These are phyloP conservation scores for Tryphoninae sp. DNA, from an alignment of 2,888 invertebrate genomes.

Conservation along the genomic window DNA sequence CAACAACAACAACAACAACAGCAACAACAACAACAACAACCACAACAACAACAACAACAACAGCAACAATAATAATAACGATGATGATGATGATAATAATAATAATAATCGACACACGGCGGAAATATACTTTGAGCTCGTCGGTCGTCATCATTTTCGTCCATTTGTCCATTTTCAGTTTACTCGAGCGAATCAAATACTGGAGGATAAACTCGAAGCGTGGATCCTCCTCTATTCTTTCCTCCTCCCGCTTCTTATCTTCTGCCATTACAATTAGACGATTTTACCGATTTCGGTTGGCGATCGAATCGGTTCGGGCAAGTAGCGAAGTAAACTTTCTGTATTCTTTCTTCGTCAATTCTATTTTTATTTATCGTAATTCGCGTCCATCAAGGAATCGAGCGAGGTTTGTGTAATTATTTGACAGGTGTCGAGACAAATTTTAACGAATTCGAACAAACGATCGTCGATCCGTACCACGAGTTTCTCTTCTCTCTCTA, in stretches of 20 bases:
- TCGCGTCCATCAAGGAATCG: neutral
- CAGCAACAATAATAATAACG: no score
- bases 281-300: neutral
- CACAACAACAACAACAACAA: no score
- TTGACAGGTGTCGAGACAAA: constrained; percentile 32
- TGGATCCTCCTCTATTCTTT: constrained; percentile 84
- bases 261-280: constrained; percentile 67
- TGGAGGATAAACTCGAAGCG: constrained; percentile 91
- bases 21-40: no score
- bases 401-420: constrained; percentile 1
- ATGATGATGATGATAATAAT: no score
- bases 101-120: neutral
- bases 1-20: no score
- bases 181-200: constrained; percentile 88
- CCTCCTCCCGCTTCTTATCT: constrained; percentile 77
- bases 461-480: neutral
- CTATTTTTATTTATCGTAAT: neutral
- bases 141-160: constrained; percentile 89
- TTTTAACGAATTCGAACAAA: constrained; percentile 10
- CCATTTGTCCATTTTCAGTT: constrained; percentile 94
- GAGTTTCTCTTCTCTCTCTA: neutral
- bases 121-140: constrained; percentile 85
- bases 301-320: neutral
- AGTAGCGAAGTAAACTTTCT: neutral
- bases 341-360: neutral